A percentile compares a stretch with the other conserved stretches of the same genome.
Evolutionary conservation across 2,797 vertebrate species (phyloP).

Genomic region (Ceryle rudis): DNA sequence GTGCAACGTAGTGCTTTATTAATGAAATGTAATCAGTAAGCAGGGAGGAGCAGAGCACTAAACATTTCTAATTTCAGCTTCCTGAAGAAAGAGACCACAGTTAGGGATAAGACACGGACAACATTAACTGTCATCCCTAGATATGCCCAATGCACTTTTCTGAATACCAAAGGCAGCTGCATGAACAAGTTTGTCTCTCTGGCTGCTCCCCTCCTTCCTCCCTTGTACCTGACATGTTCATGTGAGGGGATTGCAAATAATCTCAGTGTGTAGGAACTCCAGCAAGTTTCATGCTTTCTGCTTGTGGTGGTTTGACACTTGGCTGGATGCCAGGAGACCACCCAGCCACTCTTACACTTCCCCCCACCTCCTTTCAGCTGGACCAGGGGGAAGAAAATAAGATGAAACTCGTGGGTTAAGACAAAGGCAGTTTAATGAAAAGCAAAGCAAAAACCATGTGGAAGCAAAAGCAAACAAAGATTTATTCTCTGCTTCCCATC

Average conservation of each 20-base stretch:
- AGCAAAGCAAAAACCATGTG: too few relatives aligned
- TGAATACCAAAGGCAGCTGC: background rate
- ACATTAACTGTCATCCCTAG: background rate
- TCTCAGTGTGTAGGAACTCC: too few relatives aligned
- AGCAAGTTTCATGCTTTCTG: too few relatives aligned
- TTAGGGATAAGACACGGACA: background rate
- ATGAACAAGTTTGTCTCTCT: background rate
- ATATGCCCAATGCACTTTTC: background rate
- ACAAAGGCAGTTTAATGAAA: too few relatives aligned
- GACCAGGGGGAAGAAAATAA: too few relatives aligned
- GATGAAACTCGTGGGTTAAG: too few relatives aligned
- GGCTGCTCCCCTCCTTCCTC: fast-evolving
- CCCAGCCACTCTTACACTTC: too few relatives aligned
- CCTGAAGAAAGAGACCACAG: background rate
- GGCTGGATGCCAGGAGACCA: too few relatives aligned
- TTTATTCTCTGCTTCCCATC: too few relatives aligned
- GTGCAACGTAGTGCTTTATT: background rate
- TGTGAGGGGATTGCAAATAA: background rate
- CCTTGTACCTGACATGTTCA: background rate
- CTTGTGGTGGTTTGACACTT: too few relatives aligned
- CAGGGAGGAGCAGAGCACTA: background rate
- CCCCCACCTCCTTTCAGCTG: too few relatives aligned
- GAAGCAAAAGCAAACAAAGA: too few relatives aligned
- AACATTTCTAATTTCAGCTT: background rate
- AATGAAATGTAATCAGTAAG: background rate